A percentile compares a stretch with the other conserved stretches of the same genome.
Evolutionary conservation across 2,888 invertebrate species (phyloP).

Genomic region (Sipunculus nudus): DNA sequence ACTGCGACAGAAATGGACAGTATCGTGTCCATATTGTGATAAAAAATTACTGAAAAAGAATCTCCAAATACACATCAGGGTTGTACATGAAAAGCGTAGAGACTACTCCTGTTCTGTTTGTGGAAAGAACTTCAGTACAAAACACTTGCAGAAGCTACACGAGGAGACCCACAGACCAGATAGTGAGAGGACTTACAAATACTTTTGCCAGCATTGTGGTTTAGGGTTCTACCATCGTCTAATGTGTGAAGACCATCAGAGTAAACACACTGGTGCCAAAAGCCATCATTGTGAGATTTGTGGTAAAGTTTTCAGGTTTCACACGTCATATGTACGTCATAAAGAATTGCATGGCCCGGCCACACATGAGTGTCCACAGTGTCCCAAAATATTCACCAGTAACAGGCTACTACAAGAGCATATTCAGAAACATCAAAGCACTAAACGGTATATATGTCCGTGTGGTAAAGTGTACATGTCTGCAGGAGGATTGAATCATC

Average conservation of each 20-base stretch:
- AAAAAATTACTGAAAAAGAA: constrained; percentile 11
- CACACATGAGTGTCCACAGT: too few relatives aligned
- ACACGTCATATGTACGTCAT: neutral
- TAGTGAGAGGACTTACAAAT: neutral
- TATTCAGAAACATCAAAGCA: too few relatives aligned
- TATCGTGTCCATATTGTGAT: neutral
- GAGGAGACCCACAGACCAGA: constrained; percentile 6
- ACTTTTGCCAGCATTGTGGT: constrained; percentile 3
- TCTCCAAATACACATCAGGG: neutral
- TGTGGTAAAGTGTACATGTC: too few relatives aligned
- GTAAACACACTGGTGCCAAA: constrained; percentile 4
- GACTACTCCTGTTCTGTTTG: constrained; percentile 1
- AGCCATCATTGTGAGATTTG: constrained; percentile 5
- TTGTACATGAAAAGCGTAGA: constrained; percentile 9
- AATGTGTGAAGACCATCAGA: constrained; percentile 8
- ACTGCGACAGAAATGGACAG: neutral
- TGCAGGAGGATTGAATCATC: too few relatives aligned
- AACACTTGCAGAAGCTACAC: neutral
- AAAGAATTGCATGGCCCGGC: constrained; percentile 4
- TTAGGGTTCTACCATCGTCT: neutral
- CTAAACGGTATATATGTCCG: too few relatives aligned
- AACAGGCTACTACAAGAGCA: too few relatives aligned
- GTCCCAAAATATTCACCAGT: too few relatives aligned
- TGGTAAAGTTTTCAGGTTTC: constrained; percentile 5
- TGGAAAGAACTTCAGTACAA: constrained; percentile 4